Base-by-base conservation (phyloP, 2,888 invertebrate species). In the Cremastinae sp. region DNA sequence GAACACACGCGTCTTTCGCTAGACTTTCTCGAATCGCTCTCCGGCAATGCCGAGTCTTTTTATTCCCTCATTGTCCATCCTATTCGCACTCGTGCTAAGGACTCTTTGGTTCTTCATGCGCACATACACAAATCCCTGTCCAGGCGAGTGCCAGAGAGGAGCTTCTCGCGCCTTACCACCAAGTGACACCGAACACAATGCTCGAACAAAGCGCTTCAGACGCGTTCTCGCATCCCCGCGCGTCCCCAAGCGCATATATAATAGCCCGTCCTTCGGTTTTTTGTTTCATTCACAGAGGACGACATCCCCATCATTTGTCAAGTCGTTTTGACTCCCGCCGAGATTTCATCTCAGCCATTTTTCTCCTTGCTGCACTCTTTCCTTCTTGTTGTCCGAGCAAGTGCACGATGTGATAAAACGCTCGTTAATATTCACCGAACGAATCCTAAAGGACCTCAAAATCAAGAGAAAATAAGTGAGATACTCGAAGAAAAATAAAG, bases 121-220 rank as follows among this genome's bases (percentile, higher is more conserved):
- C 16, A 12, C 84, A 84, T 85, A 81, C 81, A 79, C 65, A 81
- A 10, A 45, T 22, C 22, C 28, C n/a, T 28, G 28, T 61, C 16
- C 10, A 51, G 7, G 41, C 1, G 51, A 12, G 10, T 22, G 22
- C 61, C 39, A 43, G 49, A 47, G 7, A 47, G 37, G 62, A 47
- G 35, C 28, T 28, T 28, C 64, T 45, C 39, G 58, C 70, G 80
- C 74, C 84, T 83, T 86, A 84, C 86, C 84, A 83, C 85, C 83
- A 85, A 89, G 88, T 88, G 89, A 89, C 88, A 89, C 85, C 85
- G 80, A 80, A 83, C 82, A 89, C 88, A 89, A 89, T 88, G 73
- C 68, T 84, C 85, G 85, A 89, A 89, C 88, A 88, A 89, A 89
- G 87, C 84, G 81, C 83, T 83, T 62, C 59, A 81, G 70, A 49